A percentile compares a stretch with the other conserved stretches of the same genome.
These are phyloP conservation scores for Pocillopora grandis DNA, from an alignment of 92 coral and sea anemone species.

Conservation along the genomic window DNA sequence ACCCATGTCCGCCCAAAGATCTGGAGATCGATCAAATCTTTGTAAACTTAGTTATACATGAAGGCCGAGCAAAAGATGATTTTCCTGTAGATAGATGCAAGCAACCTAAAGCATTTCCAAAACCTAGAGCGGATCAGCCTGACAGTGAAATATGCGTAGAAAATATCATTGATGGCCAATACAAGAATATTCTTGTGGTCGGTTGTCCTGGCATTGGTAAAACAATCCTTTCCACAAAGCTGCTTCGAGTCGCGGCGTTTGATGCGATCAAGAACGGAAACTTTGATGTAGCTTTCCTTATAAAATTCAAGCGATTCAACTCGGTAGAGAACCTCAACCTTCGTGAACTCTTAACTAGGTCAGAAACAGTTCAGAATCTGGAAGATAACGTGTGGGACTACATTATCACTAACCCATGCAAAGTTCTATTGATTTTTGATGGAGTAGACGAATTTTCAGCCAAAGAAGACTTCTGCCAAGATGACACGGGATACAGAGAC, in stretches of 20 bases:
- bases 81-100: background rate
- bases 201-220: constrained; percentile 58
- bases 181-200: constrained; percentile 34
- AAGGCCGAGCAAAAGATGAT: background rate
- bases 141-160: background rate
- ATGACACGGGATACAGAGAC: background rate
- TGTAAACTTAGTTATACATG: background rate
- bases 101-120: background rate
- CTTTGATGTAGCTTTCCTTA: background rate
- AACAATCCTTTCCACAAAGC: constrained; percentile 26
- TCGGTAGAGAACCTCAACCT: background rate
- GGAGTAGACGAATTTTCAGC: constrained; percentile 38
- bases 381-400: constrained; percentile 9
- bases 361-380: background rate
- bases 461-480: background rate
- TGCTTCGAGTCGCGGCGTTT: constrained; percentile 39
- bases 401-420: constrained; percentile 8
- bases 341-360: constrained; percentile 11
- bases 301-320: constrained; percentile 34
- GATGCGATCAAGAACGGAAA: background rate
- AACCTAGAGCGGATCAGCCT: background rate
- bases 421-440: constrained; percentile 43
- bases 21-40: background rate
- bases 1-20: background rate
- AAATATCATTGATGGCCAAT: background rate